A percentile compares a stretch with the other conserved stretches of the same genome.
Conservation (phyloP, 2,888 invertebrate species). For the Drosophila affinis region DNA sequence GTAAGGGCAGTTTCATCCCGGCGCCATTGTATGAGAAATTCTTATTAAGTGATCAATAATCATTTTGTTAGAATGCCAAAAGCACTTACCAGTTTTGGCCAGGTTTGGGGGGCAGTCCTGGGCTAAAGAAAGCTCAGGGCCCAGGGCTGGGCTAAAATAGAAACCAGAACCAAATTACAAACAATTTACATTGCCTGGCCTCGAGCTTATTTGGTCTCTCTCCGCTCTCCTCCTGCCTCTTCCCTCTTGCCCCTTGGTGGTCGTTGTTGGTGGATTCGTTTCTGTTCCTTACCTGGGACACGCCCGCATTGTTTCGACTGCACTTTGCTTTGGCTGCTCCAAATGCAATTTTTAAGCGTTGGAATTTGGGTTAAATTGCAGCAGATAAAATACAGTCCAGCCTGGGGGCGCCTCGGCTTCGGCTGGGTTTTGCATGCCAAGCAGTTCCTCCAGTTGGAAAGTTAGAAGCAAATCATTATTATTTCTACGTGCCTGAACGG, state of each 20-base stretch:
- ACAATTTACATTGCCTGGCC: conserved; percentile 73
- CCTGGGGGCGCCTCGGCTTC: conserved; percentile 46
- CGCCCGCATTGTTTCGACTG: conserved; percentile 43
- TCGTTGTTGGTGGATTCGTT: conserved; percentile 1
- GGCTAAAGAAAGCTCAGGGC: conserved; percentile 35
- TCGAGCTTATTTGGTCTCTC: conserved; percentile 57
- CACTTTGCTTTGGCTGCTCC: conserved; percentile 59
- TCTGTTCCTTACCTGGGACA: conserved; percentile 36
- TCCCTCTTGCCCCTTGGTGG: conserved; percentile 17
- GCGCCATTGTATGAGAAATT: conserved; percentile 72
- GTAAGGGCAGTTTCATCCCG: conserved; percentile 23
- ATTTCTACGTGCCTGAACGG: conserved; percentile 35
- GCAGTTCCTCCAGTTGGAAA: conserved; percentile 27
- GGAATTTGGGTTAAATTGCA: conserved; percentile 80
- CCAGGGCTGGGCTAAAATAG: conserved; percentile 45
- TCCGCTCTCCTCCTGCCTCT: background rate
- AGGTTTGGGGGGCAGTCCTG: background rate
- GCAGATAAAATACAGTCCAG: conserved; percentile 68
- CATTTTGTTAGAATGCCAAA: conserved; percentile 78
- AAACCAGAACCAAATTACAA: conserved; percentile 72
- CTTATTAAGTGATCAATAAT: conserved; percentile 80
- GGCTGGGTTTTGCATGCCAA: conserved; percentile 35
- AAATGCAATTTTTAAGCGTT: conserved; percentile 72
- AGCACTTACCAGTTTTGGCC: conserved; percentile 51
- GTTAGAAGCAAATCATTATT: conserved; percentile 67